Evolutionary conservation across 2,797 vertebrate genomes (phyloP).

Genomic region (Sebastes steindachneri): DNA sequence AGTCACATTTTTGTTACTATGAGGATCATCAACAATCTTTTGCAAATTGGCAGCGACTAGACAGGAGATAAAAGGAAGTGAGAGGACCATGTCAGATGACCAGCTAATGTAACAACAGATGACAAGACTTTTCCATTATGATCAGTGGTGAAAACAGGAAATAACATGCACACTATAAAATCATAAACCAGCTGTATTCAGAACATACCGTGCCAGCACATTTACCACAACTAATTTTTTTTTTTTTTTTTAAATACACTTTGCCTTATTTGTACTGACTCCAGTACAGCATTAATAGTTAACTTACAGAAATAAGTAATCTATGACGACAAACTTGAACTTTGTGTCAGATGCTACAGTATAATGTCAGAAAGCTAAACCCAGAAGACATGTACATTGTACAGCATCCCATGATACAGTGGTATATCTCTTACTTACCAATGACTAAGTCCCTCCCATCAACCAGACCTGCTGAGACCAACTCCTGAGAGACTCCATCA

Average conservation of each 20-base stretch:
- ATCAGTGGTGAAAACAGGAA: neutral
- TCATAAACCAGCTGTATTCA: neutral
- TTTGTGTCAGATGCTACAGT: neutral
- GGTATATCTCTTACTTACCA: constrained; percentile 52
- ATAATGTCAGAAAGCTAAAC: neutral
- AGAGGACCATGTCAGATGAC: neutral
- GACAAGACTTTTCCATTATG: neutral
- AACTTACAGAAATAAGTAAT: neutral
- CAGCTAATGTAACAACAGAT: neutral
- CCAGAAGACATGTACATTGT: neutral
- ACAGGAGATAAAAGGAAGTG: constrained; percentile 54
- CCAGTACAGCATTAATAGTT: neutral
- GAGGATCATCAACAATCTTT: constrained; percentile 97
- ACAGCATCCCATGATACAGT: neutral
- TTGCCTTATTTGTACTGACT: neutral
- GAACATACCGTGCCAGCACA: neutral
- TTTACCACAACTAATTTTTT: neutral
- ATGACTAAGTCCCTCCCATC: constrained; percentile 94
- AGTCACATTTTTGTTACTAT: constrained; percentile 92
- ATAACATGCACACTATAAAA: neutral
- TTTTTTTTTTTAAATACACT: neutral
- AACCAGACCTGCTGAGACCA: constrained; percentile 94
- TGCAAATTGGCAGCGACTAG: constrained; percentile 97
- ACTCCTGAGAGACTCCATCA: constrained; percentile 94
- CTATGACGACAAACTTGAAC: neutral